phyloP scores from a whole-genome alignment of 2,888 invertebrate genomes.

The Ernsta delagoae region DNA sequence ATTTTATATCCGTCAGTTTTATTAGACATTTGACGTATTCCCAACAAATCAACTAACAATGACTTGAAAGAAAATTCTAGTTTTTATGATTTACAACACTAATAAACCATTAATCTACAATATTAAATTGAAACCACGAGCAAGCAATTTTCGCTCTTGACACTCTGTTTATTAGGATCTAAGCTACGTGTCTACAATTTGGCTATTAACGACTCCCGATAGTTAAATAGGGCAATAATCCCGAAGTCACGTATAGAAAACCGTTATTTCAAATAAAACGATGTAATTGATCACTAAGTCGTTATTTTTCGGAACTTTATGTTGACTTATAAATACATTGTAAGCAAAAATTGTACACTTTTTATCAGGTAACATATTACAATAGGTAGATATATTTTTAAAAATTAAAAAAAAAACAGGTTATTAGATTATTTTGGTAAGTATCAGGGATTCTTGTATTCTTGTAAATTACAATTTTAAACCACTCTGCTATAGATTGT shows the following conservation, averaged over 20 bases:
- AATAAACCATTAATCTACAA: constrained; percentile 1
- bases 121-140: not conserved
- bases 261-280: constrained; percentile 67
- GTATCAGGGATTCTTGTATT: too few relatives aligned
- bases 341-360: constrained; percentile 41
- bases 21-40: not conserved
- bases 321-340: constrained; percentile 52
- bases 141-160: not conserved
- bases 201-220: constrained; percentile 54
- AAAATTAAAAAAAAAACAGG: too few relatives aligned
- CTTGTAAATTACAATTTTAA: too few relatives aligned
- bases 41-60: not conserved
- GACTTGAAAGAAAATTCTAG: not conserved
- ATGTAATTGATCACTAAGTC: constrained; percentile 54
- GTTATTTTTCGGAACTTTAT: constrained; percentile 46
- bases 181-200: not conserved
- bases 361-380: not conserved
- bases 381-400: not conserved
- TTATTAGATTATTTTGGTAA: too few relatives aligned
- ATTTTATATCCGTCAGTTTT: not conserved
- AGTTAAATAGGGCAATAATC: constrained; percentile 76
- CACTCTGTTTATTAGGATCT: not conserved
- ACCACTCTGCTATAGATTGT: too few relatives aligned
- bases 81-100: constrained; percentile 11
- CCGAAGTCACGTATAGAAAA: constrained; percentile 66